phyloP scores from a whole-genome alignment of 1,140 invertebrate species.

The Penaeus indicus region DNA sequence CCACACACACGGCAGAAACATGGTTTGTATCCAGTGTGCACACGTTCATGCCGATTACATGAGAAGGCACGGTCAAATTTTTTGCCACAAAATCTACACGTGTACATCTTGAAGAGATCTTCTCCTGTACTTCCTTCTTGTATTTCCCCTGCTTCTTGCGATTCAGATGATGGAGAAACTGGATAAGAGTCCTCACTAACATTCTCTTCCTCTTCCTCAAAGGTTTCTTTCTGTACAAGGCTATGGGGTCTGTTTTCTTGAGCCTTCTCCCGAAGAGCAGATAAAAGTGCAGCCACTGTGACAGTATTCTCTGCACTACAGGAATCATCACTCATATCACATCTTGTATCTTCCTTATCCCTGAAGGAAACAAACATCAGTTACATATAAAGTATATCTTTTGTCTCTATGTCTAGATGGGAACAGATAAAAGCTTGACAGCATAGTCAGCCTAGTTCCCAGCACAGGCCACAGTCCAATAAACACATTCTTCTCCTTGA shows the following conservation, averaged over 20 bases:
- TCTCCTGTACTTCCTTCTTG: conserved; percentile 58
- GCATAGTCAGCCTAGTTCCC: no score
- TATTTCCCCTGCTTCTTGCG: conserved; percentile 38
- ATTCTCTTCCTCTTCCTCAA: conserved; percentile 56
- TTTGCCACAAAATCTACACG: conserved; percentile 72
- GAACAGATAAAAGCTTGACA: no score
- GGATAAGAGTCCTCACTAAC: conserved; percentile 57
- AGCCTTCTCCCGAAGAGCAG: conserved; percentile 40
- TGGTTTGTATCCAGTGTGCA: conserved; percentile 71
- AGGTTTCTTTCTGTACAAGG: conserved; percentile 34
- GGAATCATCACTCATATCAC: conserved; percentile 36
- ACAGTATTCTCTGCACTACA: conserved; percentile 56
- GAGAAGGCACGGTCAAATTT: conserved; percentile 74
- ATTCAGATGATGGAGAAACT: conserved; percentile 60
- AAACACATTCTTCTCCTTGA: no score
- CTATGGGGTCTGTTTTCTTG: conserved; percentile 12
- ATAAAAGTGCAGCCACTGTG: conserved; percentile 51
- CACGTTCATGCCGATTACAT: conserved; percentile 70
- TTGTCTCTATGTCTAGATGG: no score
- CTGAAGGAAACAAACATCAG: not conserved
- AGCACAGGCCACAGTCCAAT: no score
- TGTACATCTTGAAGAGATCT: conserved; percentile 68
- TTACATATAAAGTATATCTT: no score
- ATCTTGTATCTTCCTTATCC: conserved; percentile 44
- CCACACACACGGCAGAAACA: conserved; percentile 73